Evolutionary conservation across 2,113 vertebrate species (phyloP).

Genomic region (Passer montanus): DNA sequence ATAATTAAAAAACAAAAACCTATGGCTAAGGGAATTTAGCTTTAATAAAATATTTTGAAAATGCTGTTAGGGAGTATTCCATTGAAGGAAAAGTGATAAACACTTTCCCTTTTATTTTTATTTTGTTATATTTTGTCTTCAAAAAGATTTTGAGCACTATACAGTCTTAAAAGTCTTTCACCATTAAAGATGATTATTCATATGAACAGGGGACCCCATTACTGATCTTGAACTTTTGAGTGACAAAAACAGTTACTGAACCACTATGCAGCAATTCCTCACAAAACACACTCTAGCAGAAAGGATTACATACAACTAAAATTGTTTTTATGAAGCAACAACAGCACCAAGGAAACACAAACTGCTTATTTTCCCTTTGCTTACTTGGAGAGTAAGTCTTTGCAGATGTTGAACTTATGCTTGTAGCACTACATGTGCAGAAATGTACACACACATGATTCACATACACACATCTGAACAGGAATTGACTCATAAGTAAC

Average conservation of each 20-base stretch:
- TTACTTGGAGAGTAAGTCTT: slow-evolving; percentile 54
- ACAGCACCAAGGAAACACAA: slow-evolving; percentile 38
- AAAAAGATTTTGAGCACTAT: slow-evolving; percentile 28
- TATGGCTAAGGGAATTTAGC: slow-evolving; percentile 59
- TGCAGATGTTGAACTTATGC: background rate
- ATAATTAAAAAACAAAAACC: background rate
- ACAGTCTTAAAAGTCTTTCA: slow-evolving; percentile 24
- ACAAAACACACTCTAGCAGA: slow-evolving; percentile 47
- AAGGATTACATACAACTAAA: slow-evolving; percentile 54
- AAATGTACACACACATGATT: background rate
- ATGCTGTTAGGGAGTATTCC: slow-evolving; percentile 51
- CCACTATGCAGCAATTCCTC: slow-evolving; percentile 17
- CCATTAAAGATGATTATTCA: slow-evolving; percentile 40
- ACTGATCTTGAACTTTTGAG: slow-evolving; percentile 59
- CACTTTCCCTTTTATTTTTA: background rate
- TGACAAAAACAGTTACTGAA: slow-evolving; percentile 56
- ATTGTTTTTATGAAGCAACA: slow-evolving; percentile 20
- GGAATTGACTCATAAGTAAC: background rate
- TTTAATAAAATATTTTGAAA: slow-evolving; percentile 69
- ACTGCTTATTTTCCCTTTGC: slow-evolving; percentile 21
- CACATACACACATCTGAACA: background rate
- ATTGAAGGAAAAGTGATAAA: background rate
- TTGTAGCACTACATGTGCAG: background rate
- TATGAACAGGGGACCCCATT: slow-evolving; percentile 14
- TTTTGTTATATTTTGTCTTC: background rate